Conservation (phyloP, 2,113 vertebrate species). For the Columba livia region DNA sequence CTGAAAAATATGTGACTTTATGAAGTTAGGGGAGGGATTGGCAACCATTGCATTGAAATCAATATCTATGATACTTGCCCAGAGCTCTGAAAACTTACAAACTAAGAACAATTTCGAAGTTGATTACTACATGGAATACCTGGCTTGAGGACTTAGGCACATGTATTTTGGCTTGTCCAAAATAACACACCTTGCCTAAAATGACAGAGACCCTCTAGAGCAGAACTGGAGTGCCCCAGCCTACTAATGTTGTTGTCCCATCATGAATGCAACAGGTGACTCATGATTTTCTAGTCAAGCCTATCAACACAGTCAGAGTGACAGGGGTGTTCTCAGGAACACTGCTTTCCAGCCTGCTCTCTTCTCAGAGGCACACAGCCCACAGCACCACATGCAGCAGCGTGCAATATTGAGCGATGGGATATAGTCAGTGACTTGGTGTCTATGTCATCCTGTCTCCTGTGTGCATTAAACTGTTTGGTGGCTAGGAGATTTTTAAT, state of each 20-base stretch:
- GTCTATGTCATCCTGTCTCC: background rate
- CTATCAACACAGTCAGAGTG: background rate
- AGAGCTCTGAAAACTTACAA: background rate
- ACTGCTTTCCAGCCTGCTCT: background rate
- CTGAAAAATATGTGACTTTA: background rate
- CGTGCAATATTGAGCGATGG: background rate
- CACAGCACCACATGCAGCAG: background rate
- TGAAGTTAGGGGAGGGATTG: background rate
- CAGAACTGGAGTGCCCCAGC: background rate
- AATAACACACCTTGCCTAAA: background rate
- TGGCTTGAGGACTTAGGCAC: background rate
- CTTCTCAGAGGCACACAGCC: background rate
- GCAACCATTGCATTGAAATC: background rate
- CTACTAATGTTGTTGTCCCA: background rate
- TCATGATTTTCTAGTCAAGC: background rate
- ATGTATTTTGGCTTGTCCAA: background rate
- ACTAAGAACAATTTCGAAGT: background rate
- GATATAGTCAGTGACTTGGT: no score
- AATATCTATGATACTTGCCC: background rate
- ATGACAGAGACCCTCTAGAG: background rate
- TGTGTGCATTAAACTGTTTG: background rate
- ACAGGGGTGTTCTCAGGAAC: background rate
- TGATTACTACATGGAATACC: background rate
- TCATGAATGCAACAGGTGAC: background rate
- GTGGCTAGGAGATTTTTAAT: background rate